phyloP scores from a whole-genome alignment of 2,113 vertebrate genomes.

The Colaptes auratus region DNA sequence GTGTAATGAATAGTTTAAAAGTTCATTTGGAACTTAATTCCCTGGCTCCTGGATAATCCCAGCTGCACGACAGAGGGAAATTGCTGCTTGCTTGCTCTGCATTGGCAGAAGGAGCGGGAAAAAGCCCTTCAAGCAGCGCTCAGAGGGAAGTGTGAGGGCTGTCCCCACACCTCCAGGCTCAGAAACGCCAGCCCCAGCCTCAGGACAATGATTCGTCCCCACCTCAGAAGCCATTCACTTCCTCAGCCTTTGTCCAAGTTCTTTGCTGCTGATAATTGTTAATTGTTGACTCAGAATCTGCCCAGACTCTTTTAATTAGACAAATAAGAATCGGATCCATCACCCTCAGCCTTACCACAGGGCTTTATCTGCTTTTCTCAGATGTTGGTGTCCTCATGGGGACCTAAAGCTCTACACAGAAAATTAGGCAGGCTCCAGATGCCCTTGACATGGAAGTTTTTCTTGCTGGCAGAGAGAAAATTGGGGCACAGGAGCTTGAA shows the following conservation, averaged over 20 bases:
- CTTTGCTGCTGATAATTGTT: not conserved
- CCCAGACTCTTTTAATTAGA: constrained; percentile 15
- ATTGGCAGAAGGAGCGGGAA: not conserved
- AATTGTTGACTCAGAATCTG: not conserved
- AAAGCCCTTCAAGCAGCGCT: not conserved
- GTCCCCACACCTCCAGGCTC: not conserved
- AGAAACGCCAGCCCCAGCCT: not conserved
- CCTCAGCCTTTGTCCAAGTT: not conserved
- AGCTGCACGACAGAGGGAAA: not conserved
- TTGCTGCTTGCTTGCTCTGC: not conserved
- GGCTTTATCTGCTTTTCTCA: constrained; percentile 28
- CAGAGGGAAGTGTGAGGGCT: not conserved
- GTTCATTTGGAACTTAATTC: not conserved
- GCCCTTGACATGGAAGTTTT: constrained; percentile 39
- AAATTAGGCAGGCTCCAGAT: not conserved
- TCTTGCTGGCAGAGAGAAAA: not conserved
- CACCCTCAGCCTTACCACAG: not conserved
- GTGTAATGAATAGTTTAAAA: not conserved
- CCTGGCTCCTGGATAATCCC: not conserved
- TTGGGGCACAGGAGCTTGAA: not conserved
- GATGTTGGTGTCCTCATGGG: not conserved
- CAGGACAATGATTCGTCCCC: not conserved
- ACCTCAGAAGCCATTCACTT: not conserved
- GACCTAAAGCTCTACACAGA: not conserved
- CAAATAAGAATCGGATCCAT: not conserved